These are phyloP conservation scores for Brachionus sp. DNA, from an alignment of 1,140 invertebrate species.

Conservation along the genomic window DNA sequence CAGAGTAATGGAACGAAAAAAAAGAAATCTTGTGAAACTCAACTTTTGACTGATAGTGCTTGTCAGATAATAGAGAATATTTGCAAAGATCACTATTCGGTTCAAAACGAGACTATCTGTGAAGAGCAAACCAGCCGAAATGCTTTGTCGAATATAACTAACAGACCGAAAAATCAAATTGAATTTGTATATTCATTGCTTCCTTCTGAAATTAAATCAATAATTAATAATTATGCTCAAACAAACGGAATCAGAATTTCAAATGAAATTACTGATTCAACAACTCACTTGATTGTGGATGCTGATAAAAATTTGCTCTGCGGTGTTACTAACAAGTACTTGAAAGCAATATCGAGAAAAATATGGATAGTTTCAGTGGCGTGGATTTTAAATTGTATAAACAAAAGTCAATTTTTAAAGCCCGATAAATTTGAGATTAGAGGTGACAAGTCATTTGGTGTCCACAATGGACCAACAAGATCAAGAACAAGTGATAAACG, in stretches of 20 bases:
- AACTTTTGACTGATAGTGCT: constrained; percentile 14
- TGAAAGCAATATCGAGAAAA: constrained; percentile 32
- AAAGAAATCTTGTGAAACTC: background rate
- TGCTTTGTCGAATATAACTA: background rate
- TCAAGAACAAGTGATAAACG: background rate
- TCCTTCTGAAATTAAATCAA: constrained; percentile 14
- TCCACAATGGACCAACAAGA: constrained; percentile 16
- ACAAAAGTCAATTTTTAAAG: background rate
- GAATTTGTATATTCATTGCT: constrained; percentile 30
- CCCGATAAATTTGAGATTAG: constrained; percentile 38
- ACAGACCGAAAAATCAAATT: background rate
- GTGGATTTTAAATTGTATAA: constrained; percentile 30
- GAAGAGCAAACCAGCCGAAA: background rate
- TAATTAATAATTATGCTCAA: background rate
- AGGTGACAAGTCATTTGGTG: constrained; percentile 35
- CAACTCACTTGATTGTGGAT: constrained; percentile 25
- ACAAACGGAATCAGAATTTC: background rate
- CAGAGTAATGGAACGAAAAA: background rate
- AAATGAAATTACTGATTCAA: background rate
- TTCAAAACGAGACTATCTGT: background rate
- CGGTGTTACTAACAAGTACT: constrained; percentile 38
- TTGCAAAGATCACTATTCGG: constrained; percentile 15
- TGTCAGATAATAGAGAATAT: background rate
- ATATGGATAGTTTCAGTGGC: constrained; percentile 34
- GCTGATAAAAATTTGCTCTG: constrained; percentile 31